Conservation (phyloP, 2,797 vertebrate species). For the Lutra lutra region DNA sequence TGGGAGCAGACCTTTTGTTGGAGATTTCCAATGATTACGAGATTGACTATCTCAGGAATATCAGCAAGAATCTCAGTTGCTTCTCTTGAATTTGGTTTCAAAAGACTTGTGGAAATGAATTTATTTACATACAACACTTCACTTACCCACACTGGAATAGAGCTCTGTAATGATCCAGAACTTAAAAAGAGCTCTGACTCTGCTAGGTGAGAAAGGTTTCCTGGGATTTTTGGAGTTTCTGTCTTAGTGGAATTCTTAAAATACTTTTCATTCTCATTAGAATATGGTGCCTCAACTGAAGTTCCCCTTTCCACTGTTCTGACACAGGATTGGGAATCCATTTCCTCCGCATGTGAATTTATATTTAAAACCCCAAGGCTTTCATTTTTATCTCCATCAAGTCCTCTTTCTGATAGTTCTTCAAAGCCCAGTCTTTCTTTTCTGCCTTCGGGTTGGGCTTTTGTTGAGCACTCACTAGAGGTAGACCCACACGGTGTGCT, state of each 20-base stretch:
- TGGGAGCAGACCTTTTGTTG: background rate
- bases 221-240: background rate
- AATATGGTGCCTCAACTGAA: background rate
- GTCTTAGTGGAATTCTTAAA: constrained; percentile 3
- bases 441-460: constrained; percentile 48
- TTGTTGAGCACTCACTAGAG: background rate
- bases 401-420: constrained; percentile 35
- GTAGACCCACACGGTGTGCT: constrained; percentile 67
- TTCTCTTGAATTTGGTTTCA: background rate
- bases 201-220: background rate
- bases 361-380: background rate
- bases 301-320: constrained; percentile 32
- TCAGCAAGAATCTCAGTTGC: background rate
- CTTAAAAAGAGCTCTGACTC: background rate
- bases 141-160: constrained; percentile 80
- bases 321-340: background rate
- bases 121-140: background rate
- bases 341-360: background rate
- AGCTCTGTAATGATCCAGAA: constrained; percentile 51
- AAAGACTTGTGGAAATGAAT: background rate
- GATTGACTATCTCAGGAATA: background rate
- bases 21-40: background rate
- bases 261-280: background rate
- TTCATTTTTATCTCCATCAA: constrained; percentile 58
- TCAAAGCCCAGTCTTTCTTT: constrained; percentile 63